Evolutionary conservation across 2,888 invertebrate species (phyloP).

Genomic region (Podabrus alpinus): DNA sequence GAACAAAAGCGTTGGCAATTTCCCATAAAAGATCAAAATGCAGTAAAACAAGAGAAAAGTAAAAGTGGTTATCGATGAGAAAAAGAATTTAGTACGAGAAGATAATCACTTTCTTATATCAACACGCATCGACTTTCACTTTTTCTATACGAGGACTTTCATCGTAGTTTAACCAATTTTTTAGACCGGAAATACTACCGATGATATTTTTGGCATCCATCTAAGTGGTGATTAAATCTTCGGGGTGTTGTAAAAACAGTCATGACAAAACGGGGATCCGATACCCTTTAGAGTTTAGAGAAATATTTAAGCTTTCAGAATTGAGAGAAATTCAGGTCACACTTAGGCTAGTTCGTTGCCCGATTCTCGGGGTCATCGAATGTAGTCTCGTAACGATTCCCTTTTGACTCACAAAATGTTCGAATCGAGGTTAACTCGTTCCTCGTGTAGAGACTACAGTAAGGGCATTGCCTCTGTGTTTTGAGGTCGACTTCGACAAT

Average conservation of each 20-base stretch:
- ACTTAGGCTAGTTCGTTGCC: conserved; percentile 55
- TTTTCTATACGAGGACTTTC: conserved; percentile 24
- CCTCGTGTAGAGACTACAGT: conserved; percentile 44
- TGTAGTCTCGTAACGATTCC: conserved; percentile 40
- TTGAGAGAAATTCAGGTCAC: conserved; percentile 46
- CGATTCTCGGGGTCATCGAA: conserved; percentile 42
- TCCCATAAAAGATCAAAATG: background rate
- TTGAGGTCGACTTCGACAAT: conserved; percentile 53
- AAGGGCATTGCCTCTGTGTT: conserved; percentile 54
- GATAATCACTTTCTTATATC: conserved; percentile 29
- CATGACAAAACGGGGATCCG: background rate
- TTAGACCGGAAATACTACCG: background rate
- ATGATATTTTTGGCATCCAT: background rate
- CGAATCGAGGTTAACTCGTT: conserved; percentile 49
- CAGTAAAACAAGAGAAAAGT: background rate
- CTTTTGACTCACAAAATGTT: conserved; percentile 40
- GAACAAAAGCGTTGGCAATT: background rate
- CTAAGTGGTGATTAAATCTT: too few species aligned
- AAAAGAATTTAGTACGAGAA: background rate
- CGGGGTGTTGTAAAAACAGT: background rate
- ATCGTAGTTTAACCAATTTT: conserved; percentile 10
- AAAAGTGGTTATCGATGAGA: background rate
- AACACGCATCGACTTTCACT: conserved; percentile 26
- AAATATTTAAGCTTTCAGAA: conserved; percentile 24
- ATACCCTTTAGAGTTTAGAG: conserved; percentile 11